Base-by-base conservation (phyloP, 2,113 vertebrate species). In the Eurypyga helias region DNA sequence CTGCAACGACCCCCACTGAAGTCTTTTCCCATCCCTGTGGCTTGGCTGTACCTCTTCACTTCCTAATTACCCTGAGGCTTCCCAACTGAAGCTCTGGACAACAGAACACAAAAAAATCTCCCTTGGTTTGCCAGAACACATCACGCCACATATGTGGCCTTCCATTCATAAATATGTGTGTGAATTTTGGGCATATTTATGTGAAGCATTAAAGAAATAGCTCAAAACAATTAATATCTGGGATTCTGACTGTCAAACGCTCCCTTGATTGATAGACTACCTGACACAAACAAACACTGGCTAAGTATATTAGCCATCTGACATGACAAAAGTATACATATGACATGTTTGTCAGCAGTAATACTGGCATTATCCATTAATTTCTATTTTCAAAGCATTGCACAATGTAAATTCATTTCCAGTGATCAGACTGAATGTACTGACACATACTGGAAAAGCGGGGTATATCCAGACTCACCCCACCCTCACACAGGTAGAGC, bases 401-500 rank as follows among this genome's bases (percentile, higher is more conserved):
- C 26, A 60, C 34, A 55, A 15, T 52, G 51, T 17, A 1, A 60
- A 36, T 21, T 41, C 3, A 21, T 55, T 86, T 72, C 61, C 52
- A 58, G 17, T 31, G 25, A n/a, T 62, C 38, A 80, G 46, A 49
- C 16, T 48, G 41, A 26, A 18, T 26, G 12, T 13, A 17, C 11
- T 43, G 54, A 54, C 1, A 5, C 13, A 36, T 43, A 58, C 2
- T 67, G 43, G 41, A 49, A 83, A 48, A 61, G 67, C 23, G 19
- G 13, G 31, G 54, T 86, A 60, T 12, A 69, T 18, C 28, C 65
- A 71, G 49, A 17, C 6, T 73, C 46, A 55, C 11, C 25, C 24
- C 25, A 46, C 14, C 17, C 9, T 51, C 41, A 31, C 0, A 0
- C 23, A 62, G 46, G 51, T 9, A 49, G 41, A 70, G 8, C 26